Evolutionary conservation across 2,113 vertebrate genomes (phyloP).

Genomic region (Merops nubicus): DNA sequence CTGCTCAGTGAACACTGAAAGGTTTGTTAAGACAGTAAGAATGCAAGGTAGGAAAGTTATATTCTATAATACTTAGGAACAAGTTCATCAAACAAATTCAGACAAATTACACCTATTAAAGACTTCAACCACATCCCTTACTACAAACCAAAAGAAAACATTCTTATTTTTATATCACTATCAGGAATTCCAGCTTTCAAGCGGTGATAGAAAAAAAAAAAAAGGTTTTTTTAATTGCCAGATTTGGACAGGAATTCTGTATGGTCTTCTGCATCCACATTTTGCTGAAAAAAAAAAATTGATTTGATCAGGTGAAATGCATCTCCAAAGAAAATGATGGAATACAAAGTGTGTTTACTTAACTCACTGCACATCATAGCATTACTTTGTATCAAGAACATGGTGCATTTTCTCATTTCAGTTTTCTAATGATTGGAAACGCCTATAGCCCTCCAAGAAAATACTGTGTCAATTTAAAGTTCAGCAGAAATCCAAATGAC

Average conservation of each 20-base stretch:
- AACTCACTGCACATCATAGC: neutral
- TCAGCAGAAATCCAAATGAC: neutral
- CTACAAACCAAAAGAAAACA: neutral
- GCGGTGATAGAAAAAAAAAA: fast-evolving
- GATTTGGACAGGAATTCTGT: neutral
- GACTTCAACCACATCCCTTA: neutral
- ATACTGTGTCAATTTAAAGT: neutral
- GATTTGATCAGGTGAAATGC: neutral
- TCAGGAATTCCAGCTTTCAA: neutral
- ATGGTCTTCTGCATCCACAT: no score
- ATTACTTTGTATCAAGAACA: neutral
- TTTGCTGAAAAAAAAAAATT: neutral
- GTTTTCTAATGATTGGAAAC: neutral
- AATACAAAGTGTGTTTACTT: neutral
- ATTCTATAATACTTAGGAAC: neutral
- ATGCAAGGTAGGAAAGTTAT: neutral
- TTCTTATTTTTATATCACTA: neutral
- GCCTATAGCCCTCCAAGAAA: neutral
- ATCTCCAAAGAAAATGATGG: neutral
- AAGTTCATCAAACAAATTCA: neutral
- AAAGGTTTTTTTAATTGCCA: neutral
- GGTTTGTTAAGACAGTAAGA: neutral
- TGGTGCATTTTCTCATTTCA: neutral
- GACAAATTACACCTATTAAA: neutral
- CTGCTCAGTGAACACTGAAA: neutral